A percentile compares a stretch with the other conserved stretches of the same genome.
Conservation (phyloP, 2,888 invertebrate genomes). For the Clusia tigrina region DNA sequence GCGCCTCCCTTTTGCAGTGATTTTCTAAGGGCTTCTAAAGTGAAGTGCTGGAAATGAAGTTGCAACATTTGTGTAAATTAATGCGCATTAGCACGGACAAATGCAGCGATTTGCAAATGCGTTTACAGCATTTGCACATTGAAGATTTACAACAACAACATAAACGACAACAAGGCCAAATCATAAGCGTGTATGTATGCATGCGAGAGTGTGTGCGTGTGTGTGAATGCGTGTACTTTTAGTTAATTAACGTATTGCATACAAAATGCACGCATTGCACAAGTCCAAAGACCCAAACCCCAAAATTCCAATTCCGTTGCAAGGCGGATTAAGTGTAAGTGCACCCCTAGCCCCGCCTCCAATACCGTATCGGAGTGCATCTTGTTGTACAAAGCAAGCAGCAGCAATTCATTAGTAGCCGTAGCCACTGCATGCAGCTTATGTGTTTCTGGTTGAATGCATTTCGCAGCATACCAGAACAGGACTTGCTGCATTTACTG, state of each 20-base stretch:
- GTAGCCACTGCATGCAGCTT: conserved; percentile 25
- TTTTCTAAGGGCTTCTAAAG: too few relatives aligned
- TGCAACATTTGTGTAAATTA: conserved; percentile 7
- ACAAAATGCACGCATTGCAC: neutral
- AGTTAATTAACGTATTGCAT: conserved; percentile 52
- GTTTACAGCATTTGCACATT: conserved; percentile 17
- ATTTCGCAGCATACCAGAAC: conserved; percentile 28
- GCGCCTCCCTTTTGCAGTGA: too few relatives aligned
- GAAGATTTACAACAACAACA: neutral
- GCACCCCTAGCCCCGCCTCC: conserved; percentile 9
- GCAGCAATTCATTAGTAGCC: conserved; percentile 22
- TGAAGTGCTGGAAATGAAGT: too few relatives aligned
- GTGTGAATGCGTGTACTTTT: conserved; percentile 21
- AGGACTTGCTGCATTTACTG: neutral
- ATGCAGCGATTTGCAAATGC: conserved; percentile 11
- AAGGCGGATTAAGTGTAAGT: too few relatives aligned
- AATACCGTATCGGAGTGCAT: neutral
- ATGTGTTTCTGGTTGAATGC: conserved; percentile 51
- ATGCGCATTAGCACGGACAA: neutral
- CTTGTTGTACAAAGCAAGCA: neutral
- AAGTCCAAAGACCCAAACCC: neutral
- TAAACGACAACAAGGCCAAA: neutral
- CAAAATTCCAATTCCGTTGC: too few relatives aligned
- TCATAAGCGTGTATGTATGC: too few relatives aligned
- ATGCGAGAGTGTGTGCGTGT: too few relatives aligned